A percentile compares a stretch with the other conserved stretches of the same genome.
These are phyloP conservation scores for Protobothrops flavoviridis DNA, from an alignment of 2,113 vertebrate genomes.

Conservation along the genomic window DNA sequence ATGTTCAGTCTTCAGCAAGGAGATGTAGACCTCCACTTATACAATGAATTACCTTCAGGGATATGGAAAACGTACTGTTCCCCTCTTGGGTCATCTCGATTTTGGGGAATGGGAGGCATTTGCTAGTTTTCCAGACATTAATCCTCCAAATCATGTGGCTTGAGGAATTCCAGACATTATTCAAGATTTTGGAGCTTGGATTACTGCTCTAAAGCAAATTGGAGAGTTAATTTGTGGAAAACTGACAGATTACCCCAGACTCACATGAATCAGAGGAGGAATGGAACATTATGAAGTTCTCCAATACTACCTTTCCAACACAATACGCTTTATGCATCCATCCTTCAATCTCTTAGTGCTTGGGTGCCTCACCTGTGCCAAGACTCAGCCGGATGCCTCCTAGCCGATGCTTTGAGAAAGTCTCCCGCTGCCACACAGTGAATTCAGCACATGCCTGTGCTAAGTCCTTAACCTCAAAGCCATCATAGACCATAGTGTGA, in stretches of 20 bases:
- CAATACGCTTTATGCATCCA: not conserved
- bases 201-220: not conserved
- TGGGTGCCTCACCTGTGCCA: conserved; percentile 79
- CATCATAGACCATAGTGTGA: conserved; percentile 99
- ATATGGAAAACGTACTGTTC: not conserved
- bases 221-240: not conserved
- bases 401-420: conserved; percentile 75
- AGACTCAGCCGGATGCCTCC: conserved; percentile 89
- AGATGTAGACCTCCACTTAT: not conserved
- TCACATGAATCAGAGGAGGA: not conserved
- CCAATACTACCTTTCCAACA: not conserved
- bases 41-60: not conserved
- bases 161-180: not conserved
- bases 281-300: not conserved
- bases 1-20: not conserved
- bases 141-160: not conserved
- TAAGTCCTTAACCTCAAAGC: conserved; percentile 85
- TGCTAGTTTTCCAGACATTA: not conserved
- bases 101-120: not conserved
- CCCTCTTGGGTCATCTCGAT: not conserved
- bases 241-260: not conserved
- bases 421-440: conserved; percentile 86
- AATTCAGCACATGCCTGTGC: conserved; percentile 89
- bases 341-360: not conserved
- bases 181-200: not conserved